phyloP scores from a whole-genome alignment of 1,140 invertebrate genomes.

The Rhopalosiphum maidis region DNA sequence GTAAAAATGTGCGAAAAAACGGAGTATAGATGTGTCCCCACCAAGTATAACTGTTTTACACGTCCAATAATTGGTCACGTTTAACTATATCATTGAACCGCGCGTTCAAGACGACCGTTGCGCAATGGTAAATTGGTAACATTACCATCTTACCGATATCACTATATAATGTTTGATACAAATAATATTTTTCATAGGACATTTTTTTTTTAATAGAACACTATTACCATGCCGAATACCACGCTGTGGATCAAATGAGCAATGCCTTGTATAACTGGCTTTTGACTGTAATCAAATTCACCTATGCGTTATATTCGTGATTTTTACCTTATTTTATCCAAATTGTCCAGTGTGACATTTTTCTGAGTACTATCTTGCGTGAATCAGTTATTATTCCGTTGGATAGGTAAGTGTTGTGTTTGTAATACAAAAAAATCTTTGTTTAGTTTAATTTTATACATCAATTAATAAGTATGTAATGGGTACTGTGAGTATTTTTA shows the following conservation, averaged over 20 bases:
- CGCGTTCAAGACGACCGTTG: not conserved
- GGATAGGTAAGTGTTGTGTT: not conserved
- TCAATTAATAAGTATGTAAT: not conserved
- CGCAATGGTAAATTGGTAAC: not conserved
- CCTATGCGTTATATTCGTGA: not conserved
- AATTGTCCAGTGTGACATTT: not conserved
- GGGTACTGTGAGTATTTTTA: not conserved
- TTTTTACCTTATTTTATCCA: not conserved
- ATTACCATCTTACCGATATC: not conserved
- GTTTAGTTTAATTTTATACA: not conserved
- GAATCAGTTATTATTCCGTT: too few species aligned
- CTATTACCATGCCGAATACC: not conserved
- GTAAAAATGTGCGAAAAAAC: not conserved
- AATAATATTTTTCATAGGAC: not conserved
- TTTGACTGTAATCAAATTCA: not conserved
- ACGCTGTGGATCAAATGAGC: not conserved
- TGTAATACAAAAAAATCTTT: not conserved
- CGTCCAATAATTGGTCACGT: constrained; percentile 20
- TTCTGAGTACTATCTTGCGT: not conserved
- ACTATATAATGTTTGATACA: not conserved
- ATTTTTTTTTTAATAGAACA: not conserved
- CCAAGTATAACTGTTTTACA: not conserved
- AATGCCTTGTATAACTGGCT: not conserved
- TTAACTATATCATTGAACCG: constrained; percentile 19
- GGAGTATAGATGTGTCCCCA: not conserved